A percentile compares a stretch with the other conserved stretches of the same genome.
Conservation (phyloP, 1,140 invertebrate species). For the Drosophila aff. region DNA sequence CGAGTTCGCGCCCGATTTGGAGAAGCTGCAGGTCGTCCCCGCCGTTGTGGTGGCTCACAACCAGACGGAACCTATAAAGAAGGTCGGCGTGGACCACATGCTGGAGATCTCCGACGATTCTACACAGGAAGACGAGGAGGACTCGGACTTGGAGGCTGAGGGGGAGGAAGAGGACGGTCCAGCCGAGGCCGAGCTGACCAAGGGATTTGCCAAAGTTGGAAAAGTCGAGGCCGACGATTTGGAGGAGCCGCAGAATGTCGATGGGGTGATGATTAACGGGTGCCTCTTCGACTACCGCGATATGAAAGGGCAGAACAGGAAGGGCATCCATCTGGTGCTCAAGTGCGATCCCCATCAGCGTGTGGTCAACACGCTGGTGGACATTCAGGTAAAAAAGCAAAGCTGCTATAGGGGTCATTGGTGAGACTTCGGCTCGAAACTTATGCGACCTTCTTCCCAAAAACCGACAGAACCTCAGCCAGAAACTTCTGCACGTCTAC, state of each 20-base stretch:
- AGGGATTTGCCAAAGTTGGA: too few relatives aligned
- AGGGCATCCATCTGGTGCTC: slow-evolving; percentile 24
- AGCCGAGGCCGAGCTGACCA: background rate
- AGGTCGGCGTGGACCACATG: background rate
- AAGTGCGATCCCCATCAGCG: slow-evolving; percentile 58
- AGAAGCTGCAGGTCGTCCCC: slow-evolving; percentile 49
- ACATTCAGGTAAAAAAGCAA: slow-evolving; percentile 30
- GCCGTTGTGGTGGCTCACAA: background rate
- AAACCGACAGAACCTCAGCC: slow-evolving; percentile 42
- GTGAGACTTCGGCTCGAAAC: background rate
- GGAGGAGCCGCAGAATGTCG: background rate
- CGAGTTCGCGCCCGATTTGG: slow-evolving; percentile 52
- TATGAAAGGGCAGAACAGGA: background rate
- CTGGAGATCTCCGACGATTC: slow-evolving; percentile 16
- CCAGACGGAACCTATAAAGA: background rate
- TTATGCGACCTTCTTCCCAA: background rate
- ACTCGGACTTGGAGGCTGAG: background rate
- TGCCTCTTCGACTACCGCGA: slow-evolving; percentile 15
- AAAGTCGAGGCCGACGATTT: background rate
- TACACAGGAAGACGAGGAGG: slow-evolving; percentile 6
- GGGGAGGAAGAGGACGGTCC: background rate
- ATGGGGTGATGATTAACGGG: slow-evolving; percentile 60
- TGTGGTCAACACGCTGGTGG: slow-evolving; percentile 49
- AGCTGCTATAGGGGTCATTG: background rate
- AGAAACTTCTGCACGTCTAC: slow-evolving; percentile 16